Percentiles rank a stretch among this genome's conserved stretches.
Evolutionary conservation across 2,113 vertebrate species (phyloP).

Genomic region (Galbula dea): DNA sequence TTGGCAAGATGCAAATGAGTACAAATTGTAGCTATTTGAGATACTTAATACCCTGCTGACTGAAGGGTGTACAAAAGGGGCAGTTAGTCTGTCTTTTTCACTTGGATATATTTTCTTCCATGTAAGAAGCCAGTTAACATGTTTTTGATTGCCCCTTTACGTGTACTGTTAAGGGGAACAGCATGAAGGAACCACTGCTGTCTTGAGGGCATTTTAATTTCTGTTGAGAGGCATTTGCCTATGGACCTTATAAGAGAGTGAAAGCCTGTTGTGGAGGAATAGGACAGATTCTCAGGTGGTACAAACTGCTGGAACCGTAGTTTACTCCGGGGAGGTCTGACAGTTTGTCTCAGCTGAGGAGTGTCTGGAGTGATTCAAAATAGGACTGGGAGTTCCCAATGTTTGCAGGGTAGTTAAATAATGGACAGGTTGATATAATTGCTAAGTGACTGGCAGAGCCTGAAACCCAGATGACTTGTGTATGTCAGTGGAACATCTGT

Average conservation of each 20-base stretch:
- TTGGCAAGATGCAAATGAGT: background rate
- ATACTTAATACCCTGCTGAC: background rate
- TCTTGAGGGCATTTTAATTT: background rate
- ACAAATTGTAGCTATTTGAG: background rate
- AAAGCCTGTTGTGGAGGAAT: background rate
- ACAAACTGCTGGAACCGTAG: background rate
- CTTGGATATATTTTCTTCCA: background rate
- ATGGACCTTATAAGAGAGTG: background rate
- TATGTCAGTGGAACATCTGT: background rate
- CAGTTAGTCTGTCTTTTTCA: slow-evolving; percentile 11
- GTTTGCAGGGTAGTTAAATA: background rate
- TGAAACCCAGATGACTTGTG: background rate
- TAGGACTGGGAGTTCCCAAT: background rate
- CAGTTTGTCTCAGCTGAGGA: background rate
- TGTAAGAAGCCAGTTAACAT: background rate
- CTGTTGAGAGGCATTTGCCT: background rate
- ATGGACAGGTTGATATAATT: background rate
- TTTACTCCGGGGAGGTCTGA: background rate
- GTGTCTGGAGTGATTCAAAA: background rate
- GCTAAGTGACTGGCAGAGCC: background rate
- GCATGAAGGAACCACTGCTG: background rate
- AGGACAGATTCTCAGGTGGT: background rate
- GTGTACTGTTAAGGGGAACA: background rate
- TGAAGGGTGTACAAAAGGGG: background rate
- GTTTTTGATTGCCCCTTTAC: background rate